Percentiles rank a stretch among this genome's conserved stretches.
phyloP scores from a whole-genome alignment of 2,888 invertebrate genomes.

The Lapara coniferarum region DNA sequence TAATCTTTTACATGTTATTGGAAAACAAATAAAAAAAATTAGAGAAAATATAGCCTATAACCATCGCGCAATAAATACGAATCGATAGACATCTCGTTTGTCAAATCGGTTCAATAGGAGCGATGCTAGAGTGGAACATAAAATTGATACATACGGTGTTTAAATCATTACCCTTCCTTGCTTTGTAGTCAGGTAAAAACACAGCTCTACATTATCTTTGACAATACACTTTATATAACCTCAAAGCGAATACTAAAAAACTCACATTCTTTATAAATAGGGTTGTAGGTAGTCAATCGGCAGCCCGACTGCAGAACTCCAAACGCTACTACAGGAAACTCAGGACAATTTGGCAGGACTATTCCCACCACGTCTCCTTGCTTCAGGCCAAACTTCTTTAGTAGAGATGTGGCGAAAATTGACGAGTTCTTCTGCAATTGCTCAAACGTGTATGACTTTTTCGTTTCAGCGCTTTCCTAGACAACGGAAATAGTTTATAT shows the following conservation, averaged over 20 bases:
- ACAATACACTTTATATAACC: too few relatives aligned
- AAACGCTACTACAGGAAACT: conserved; percentile 86
- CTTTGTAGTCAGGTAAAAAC: too few relatives aligned
- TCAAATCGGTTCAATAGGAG: too few relatives aligned
- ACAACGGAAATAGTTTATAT: conserved; percentile 32
- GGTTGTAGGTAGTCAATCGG: conserved; percentile 89
- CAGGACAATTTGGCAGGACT: conserved; percentile 89
- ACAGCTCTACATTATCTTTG: too few relatives aligned
- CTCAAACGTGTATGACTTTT: conserved; percentile 69
- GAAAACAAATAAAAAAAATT: too few relatives aligned
- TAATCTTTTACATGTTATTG: too few relatives aligned
- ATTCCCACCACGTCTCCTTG: conserved; percentile 87
- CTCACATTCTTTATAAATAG: conserved; percentile 87
- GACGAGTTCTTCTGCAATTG: conserved; percentile 82
- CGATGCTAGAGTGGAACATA: too few relatives aligned
- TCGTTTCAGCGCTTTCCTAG: conserved; percentile 75
- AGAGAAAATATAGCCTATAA: too few relatives aligned
- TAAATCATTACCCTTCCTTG: too few relatives aligned
- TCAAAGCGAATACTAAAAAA: conserved; percentile 13
- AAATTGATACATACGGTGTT: too few relatives aligned
- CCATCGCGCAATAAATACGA: too few relatives aligned
- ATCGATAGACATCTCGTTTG: too few relatives aligned
- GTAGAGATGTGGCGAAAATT: conserved; percentile 85
- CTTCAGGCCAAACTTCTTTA: conserved; percentile 85
- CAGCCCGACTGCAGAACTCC: conserved; percentile 89